These are phyloP conservation scores for Neoscelio sp. DNA, from an alignment of 2,888 invertebrate genomes.

Conservation along the genomic window DNA sequence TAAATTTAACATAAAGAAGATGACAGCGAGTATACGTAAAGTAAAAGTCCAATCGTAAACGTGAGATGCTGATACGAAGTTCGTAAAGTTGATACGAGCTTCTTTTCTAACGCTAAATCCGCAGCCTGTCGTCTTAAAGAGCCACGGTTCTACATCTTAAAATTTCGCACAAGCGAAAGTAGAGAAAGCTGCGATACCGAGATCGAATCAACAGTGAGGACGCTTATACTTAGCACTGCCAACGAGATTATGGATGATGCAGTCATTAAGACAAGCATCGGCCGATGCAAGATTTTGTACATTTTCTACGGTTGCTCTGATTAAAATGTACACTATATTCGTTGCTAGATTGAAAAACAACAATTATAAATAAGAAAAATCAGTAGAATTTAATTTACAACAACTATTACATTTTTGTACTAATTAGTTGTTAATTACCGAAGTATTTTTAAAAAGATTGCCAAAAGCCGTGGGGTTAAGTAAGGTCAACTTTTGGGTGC, in stretches of 20 bases:
- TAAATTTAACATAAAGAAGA: too few relatives aligned
- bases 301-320: constrained; percentile 1
- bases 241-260: constrained; percentile 44
- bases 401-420: too few relatives aligned
- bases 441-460: too few relatives aligned
- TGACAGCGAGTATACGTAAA: too few relatives aligned
- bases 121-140: constrained; percentile 29
- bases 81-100: constrained; percentile 22
- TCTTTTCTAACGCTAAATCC: constrained; percentile 36
- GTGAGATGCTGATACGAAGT: constrained; percentile 16
- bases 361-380: too few relatives aligned
- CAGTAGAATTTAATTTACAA: too few relatives aligned
- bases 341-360: too few relatives aligned
- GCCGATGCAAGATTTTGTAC: not conserved
- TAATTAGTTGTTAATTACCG: too few relatives aligned
- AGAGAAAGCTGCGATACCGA: constrained; percentile 79
- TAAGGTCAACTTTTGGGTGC: too few relatives aligned
- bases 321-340: not conserved
- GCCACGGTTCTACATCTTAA: constrained; percentile 70
- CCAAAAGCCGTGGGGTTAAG: not conserved
- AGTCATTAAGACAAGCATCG: constrained; percentile 27
- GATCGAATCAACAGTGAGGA: constrained; percentile 46
- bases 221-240: constrained; percentile 38
- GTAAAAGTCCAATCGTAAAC: not conserved
- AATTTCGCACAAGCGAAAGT: constrained; percentile 82